A percentile compares a stretch with the other conserved stretches of the same genome.
Evolutionary conservation across 2,113 vertebrate genomes (phyloP).

Genomic region (Microtus ochrogaster): DNA sequence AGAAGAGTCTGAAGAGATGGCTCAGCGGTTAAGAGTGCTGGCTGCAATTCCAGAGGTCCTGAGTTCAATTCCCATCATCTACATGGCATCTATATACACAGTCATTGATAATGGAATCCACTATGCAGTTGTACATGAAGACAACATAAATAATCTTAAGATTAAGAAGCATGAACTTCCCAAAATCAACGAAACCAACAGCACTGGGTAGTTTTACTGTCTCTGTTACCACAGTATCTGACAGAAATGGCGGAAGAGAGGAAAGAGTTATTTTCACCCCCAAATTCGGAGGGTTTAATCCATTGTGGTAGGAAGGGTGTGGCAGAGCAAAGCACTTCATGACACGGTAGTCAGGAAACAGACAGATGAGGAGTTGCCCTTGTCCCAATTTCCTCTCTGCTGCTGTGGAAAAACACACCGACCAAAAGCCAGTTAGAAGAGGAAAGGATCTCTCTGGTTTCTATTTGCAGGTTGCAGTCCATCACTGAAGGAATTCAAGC

Average conservation of each 20-base stretch:
- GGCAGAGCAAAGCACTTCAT: background rate
- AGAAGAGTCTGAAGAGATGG: background rate
- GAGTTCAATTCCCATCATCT: background rate
- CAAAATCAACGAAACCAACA: background rate
- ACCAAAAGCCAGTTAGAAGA: background rate
- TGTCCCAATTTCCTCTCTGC: background rate
- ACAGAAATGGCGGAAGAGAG: background rate
- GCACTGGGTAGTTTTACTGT: background rate
- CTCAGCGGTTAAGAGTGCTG: background rate
- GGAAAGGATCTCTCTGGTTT: background rate
- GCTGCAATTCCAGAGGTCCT: background rate
- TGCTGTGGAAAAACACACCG: background rate
- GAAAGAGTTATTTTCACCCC: no score
- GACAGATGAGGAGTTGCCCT: background rate
- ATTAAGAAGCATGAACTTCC: constrained; percentile 18
- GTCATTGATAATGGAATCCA: background rate
- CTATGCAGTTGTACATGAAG: background rate
- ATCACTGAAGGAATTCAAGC: background rate
- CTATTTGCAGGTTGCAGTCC: background rate
- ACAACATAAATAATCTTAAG: background rate
- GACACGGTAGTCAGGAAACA: background rate
- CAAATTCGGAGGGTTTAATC: background rate
- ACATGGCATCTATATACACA: background rate
- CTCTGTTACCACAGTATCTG: background rate
- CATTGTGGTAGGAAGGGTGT: background rate